Evolutionary conservation across 1,140 invertebrate species (phyloP).

Genomic region (Drosophila kohkoa): DNA sequence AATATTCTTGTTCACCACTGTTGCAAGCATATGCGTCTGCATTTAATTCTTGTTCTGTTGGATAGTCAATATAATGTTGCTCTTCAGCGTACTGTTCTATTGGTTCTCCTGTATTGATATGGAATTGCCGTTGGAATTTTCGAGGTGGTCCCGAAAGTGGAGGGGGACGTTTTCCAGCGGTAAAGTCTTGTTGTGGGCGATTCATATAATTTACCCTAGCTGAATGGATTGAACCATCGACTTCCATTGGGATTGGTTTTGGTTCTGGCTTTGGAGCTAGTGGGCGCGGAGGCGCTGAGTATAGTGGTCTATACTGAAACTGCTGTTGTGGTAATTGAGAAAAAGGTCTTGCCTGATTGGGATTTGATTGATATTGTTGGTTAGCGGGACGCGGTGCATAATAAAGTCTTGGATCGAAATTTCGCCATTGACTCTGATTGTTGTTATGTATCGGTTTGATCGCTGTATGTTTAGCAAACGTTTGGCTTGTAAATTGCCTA

Average conservation of each 20-base stretch:
- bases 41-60: too few species aligned
- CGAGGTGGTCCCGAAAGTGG: not conserved
- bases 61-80: too few species aligned
- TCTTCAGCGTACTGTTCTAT: not conserved
- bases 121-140: conserved; percentile 5
- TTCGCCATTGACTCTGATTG: not conserved
- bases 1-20: too few species aligned
- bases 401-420: not conserved
- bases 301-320: too few species aligned
- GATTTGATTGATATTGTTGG: too few species aligned
- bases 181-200: not conserved
- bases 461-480: too few species aligned
- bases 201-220: not conserved
- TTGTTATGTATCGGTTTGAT: too few species aligned
- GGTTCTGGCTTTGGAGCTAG: not conserved
- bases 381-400: not conserved
- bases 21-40: too few species aligned
- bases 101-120: not conserved
- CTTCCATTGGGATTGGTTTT: conserved; percentile 2
- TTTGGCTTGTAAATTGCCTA: not conserved
- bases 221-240: not conserved
- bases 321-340: too few species aligned
- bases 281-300: not conserved
- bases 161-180: not conserved
- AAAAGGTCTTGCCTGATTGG: too few species aligned